Evolutionary conservation across 2,888 invertebrate species (phyloP).

Genomic region (Plebejus anna): DNA sequence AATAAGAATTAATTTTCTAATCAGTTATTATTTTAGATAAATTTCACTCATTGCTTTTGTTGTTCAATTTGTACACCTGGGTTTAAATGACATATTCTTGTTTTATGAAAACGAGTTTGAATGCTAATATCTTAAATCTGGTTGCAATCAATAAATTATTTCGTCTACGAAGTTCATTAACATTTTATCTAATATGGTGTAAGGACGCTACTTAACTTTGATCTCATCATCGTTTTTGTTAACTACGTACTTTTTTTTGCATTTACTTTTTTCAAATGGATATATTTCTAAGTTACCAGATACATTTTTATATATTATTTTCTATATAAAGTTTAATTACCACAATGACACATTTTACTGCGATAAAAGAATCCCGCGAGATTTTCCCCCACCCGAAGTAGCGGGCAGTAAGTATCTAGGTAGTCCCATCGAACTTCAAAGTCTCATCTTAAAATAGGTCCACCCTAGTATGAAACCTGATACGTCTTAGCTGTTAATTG

Average conservation of each 20-base stretch:
- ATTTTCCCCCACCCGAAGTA: no score
- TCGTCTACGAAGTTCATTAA: neutral
- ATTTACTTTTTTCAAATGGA: no score
- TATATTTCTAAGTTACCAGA: no score
- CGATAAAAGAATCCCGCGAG: no score
- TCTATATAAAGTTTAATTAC: no score
- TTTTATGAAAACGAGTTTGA: neutral
- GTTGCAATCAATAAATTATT: neutral
- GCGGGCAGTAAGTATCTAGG: neutral
- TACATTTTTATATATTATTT: no score
- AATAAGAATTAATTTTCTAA: neutral
- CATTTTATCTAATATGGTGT: neutral
- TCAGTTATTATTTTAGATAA: neutral
- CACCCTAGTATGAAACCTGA: conserved; percentile 10
- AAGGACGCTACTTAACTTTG: neutral
- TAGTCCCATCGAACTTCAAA: neutral
- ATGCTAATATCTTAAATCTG: neutral
- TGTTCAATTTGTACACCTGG: neutral
- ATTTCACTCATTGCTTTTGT: neutral
- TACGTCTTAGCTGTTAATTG: conserved; percentile 13
- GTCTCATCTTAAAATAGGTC: neutral
- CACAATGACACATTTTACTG: no score
- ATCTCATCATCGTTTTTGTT: neutral
- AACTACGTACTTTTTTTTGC: no score
- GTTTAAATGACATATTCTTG: neutral